Conservation (phyloP, 1,140 invertebrate species). For the Holcopasites calliopsidis region DNA sequence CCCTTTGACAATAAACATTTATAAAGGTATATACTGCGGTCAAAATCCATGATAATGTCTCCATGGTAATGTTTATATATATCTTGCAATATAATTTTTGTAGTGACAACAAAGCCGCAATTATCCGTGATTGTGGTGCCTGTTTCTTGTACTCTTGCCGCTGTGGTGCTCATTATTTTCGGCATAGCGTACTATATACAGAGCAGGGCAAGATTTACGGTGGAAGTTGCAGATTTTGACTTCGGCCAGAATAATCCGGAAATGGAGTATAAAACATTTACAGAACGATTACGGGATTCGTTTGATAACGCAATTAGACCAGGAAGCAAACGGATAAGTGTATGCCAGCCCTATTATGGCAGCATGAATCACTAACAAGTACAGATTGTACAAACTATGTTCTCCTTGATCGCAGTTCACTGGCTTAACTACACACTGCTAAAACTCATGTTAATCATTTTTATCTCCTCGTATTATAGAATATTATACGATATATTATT, state of each 20-base stretch:
- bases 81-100: constrained; percentile 25
- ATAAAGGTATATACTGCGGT: constrained; percentile 88
- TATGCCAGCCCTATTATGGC: constrained; percentile 73
- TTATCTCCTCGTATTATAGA: too few species aligned
- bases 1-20: constrained; percentile 87
- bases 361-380: constrained; percentile 71
- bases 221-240: constrained; percentile 94
- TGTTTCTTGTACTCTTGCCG: constrained; percentile 87
- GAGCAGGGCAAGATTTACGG: constrained; percentile 86
- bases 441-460: neutral
- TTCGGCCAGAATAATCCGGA: constrained; percentile 88
- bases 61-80: neutral
- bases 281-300: constrained; percentile 88
- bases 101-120: constrained; percentile 87
- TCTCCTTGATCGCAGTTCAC: constrained; percentile 6
- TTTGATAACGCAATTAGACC: constrained; percentile 82
- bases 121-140: constrained; percentile 92
- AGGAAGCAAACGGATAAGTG: constrained; percentile 67
- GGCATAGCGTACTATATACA: constrained; percentile 92
- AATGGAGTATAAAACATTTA: constrained; percentile 92
- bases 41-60: neutral
- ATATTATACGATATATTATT: neutral
- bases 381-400: constrained; percentile 30
- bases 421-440: neutral
- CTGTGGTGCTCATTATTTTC: constrained; percentile 90